Base-by-base conservation (phyloP, 2,888 invertebrate genomes). In the Meiosimyza decipiens region DNA sequence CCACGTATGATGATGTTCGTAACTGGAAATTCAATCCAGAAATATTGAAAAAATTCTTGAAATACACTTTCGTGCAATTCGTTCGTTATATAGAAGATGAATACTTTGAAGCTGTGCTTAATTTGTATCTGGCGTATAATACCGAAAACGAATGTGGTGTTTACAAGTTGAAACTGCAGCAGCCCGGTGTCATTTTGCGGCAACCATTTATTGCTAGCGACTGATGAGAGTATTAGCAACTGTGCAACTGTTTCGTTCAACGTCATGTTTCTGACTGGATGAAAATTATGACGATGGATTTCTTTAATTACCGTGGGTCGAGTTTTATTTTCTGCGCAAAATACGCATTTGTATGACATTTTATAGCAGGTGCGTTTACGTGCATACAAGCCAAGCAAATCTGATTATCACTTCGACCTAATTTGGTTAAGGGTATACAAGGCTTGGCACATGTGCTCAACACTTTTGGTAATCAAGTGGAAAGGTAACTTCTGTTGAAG, bases 61-160 rank as follows among this genome's bases (percentile, higher is more conserved):
- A 72, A 71, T 0, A 40, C 64, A 0, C 68, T 63, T 15, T 71
- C 70, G 11, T 72, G 77, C 3, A 78, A 16, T 15, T 18, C 5
- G 49, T 80, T 77, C 28, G 83, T 80, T 60, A 83, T 72, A 57
- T 77, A 82, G 50, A 83, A 81, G 0, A 82, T 74, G 12, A 82
- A 77, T 66, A 80, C 83, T 33, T 75, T 76, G 3, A 82, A 82
- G 12, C 77, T 71, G 16, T 77, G 74, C 6, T 71, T 22, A 3
- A 68, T 65, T 51, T 82, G 63, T 49, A 82, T 68, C n/a, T 72
- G 60, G 0, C 28, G 49, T 6, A 82, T 49, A n/a, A 82, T 28
- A 1, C 79, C 49, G 5, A 82, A 57, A 0, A 80, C 60, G 55
- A 82, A 82, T 0, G 66, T 57, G 13, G 68, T 79, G 55, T 78